Evolutionary conservation across 2,797 vertebrate species (phyloP).

Genomic region (Emys orbicularis): DNA sequence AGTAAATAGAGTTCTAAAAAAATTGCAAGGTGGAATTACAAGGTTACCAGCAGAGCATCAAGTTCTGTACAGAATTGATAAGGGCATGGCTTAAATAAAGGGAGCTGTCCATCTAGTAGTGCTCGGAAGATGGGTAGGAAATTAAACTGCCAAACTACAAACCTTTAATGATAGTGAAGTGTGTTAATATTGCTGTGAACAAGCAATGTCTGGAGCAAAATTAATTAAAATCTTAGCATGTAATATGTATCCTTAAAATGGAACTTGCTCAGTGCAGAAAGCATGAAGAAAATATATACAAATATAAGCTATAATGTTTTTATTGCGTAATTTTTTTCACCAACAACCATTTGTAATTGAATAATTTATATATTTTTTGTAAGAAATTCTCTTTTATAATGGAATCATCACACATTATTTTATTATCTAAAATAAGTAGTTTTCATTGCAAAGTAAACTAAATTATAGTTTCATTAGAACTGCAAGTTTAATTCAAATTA

Average conservation of each 20-base stretch:
- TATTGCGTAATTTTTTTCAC: background rate
- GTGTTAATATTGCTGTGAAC: background rate
- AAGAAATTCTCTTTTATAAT: background rate
- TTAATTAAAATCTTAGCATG: conserved; percentile 33
- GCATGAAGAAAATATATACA: background rate
- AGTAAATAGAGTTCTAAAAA: conserved; percentile 51
- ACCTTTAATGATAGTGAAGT: conserved; percentile 46
- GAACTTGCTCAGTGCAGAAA: conserved; percentile 19
- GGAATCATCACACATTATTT: background rate
- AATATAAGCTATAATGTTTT: background rate
- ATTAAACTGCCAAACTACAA: conserved; percentile 44
- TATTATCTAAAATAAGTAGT: conserved; percentile 34
- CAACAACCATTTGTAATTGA: background rate
- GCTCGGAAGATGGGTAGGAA: conserved; percentile 53
- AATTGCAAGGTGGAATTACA: conserved; percentile 23
- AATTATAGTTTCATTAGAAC: conserved; percentile 47
- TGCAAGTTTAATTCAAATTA: conserved; percentile 39
- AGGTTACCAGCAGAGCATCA: background rate
- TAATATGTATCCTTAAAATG: background rate
- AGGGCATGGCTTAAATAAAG: conserved; percentile 49
- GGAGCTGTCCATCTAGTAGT: background rate
- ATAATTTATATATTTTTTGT: background rate
- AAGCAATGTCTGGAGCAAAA: background rate
- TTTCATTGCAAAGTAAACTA: conserved; percentile 45
- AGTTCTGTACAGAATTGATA: conserved; percentile 35